Evolutionary conservation across 1,140 invertebrate genomes (phyloP).

Genomic region (Oppia nitens): DNA sequence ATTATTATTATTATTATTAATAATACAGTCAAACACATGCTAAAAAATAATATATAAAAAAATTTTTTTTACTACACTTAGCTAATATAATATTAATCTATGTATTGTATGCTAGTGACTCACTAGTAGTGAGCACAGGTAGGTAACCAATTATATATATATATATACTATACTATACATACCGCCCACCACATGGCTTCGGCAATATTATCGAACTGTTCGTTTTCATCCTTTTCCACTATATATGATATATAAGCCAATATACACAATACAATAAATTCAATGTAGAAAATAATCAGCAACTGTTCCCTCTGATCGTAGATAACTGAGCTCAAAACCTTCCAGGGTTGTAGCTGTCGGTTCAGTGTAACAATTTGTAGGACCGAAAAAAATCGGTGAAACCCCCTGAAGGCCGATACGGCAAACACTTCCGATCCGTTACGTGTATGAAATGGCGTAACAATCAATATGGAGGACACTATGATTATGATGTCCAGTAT

Average conservation of each 20-base stretch:
- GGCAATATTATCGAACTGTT: slow-evolving; percentile 12
- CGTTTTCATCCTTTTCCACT: slow-evolving; percentile 7
- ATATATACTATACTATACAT: too few relatives aligned
- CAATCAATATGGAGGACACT: not conserved
- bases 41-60: too few relatives aligned
- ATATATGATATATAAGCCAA: slow-evolving; percentile 3
- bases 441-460: slow-evolving; percentile 8
- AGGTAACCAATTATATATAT: too few relatives aligned
- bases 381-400: slow-evolving; percentile 12
- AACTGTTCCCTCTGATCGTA: slow-evolving; percentile 12
- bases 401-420: slow-evolving; percentile 7
- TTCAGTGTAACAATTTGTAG: slow-evolving; percentile 6
- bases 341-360: slow-evolving; percentile 5
- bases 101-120: too few relatives aligned
- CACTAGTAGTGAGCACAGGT: too few relatives aligned
- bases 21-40: too few relatives aligned
- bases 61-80: too few relatives aligned
- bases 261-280: slow-evolving; percentile 7
- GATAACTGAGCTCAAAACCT: slow-evolving; percentile 3
- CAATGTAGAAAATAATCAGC: slow-evolving; percentile 7
- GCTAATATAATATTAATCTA: too few relatives aligned
- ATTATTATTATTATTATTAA: too few relatives aligned
- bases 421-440: slow-evolving; percentile 11
- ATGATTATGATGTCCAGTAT: slow-evolving; percentile 45
- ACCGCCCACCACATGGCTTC: slow-evolving; percentile 14